Conservation (phyloP, 2,797 vertebrate genomes). For the Neosalanx taihuensis region DNA sequence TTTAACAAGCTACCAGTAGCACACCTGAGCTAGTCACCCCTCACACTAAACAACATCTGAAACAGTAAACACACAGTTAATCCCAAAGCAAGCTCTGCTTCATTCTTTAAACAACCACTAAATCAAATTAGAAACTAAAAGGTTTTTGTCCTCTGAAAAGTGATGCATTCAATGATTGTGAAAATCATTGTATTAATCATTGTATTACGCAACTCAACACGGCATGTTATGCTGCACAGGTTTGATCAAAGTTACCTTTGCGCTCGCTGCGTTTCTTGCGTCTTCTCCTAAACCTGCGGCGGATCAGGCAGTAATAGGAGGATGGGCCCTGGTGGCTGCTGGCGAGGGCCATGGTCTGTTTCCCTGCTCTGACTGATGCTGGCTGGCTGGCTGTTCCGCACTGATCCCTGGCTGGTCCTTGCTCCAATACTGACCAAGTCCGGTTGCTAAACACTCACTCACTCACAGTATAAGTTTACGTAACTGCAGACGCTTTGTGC, state of each 20-base stretch:
- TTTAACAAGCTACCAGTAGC: too few species aligned
- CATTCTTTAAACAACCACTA: background rate
- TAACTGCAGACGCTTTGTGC: background rate
- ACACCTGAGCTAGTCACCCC: too few species aligned
- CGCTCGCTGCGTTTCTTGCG: constrained; percentile 78
- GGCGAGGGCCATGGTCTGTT: constrained; percentile 65
- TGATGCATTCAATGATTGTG: background rate
- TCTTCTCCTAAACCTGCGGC: constrained; percentile 74
- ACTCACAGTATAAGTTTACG: background rate
- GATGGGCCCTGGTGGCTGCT: constrained; percentile 55
- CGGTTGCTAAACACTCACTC: background rate
- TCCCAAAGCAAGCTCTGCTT: too few species aligned
- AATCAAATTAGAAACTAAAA: background rate
- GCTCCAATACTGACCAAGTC: background rate
- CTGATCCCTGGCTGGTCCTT: background rate
- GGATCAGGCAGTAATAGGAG: constrained; percentile 66
- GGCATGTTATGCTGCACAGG: background rate
- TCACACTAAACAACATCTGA: too few species aligned
- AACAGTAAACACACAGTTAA: too few species aligned
- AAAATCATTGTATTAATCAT: background rate
- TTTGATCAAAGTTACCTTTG: constrained; percentile 75
- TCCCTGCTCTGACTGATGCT: background rate
- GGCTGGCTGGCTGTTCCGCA: too few species aligned
- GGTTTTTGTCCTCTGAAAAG: background rate
- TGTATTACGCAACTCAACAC: background rate